Base-by-base conservation (phyloP, 2,888 invertebrate genomes). In the Lochmaea capreae region DNA sequence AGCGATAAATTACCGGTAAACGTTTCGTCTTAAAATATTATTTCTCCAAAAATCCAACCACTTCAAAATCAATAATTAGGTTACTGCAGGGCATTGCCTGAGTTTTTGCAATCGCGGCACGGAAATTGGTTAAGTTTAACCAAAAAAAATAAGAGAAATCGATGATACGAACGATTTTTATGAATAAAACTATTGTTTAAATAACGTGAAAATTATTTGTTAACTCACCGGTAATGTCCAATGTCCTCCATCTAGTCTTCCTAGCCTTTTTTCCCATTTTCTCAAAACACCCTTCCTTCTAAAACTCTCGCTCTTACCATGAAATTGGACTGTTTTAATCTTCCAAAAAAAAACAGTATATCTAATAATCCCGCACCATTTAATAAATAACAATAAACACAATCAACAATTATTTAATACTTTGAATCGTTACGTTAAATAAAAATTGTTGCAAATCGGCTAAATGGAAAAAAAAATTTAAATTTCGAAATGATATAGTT, bases 201-300 rank as follows among this genome's bases (percentile, higher is more conserved):
- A 59, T 12, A 12, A 46, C 2, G 12, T 43, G 43, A 43, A 43
- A 10, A 59, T 1, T 11, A 54, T 66, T 42, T 33, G 26, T 62
- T 33, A 59, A 81, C 85, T 88, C 84, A 90, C 90, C 89, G 80
- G 88, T 89, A 83, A 91, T 90, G 79, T 90, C 89, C 81, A 91
- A 88, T 80, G 90, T 89, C 86, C 90, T 89, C 91, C 91, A 91
- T 86, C 90, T 89, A 80, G 91, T 91, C 87, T 90, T 91, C 84
- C 90, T 88, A 78, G 88, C 88, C 87, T 90, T 90, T 86, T 90
- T 91, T 85, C 91, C 91, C 91, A 91, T 91, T 80, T 84, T 84
- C 67, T 76, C 68, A 74, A 72, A 67, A 76, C 79, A 72, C 77
- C 78, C 79, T 76, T 78, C 71, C 59, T 70, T 72, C 22, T 61